These are phyloP conservation scores for Drosophila subobscura DNA, from an alignment of 1,140 invertebrate species.

Conservation along the genomic window DNA sequence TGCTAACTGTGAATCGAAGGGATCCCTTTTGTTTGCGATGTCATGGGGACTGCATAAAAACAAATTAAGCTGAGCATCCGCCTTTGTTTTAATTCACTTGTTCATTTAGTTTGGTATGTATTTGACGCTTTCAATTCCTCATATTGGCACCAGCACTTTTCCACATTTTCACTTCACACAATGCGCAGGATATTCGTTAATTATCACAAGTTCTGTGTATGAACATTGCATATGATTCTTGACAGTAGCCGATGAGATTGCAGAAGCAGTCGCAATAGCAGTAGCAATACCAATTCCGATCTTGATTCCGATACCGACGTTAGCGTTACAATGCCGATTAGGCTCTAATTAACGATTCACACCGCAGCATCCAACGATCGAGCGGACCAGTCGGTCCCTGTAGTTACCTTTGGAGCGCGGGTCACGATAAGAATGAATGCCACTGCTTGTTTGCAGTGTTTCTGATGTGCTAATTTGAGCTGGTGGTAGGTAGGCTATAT, in stretches of 20 bases:
- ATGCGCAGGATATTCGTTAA: not conserved
- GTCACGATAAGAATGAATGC: slow-evolving; percentile 36
- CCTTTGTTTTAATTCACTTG: slow-evolving; percentile 62
- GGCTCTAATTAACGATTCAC: not conserved
- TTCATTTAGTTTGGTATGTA: slow-evolving; percentile 48
- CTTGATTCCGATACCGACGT: not conserved
- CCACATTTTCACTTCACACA: slow-evolving; percentile 7
- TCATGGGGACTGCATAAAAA: not conserved
- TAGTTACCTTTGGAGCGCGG: slow-evolving; percentile 34
- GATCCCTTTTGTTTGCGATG: slow-evolving; percentile 12
- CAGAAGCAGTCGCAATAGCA: too few relatives aligned
- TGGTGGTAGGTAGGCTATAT: slow-evolving; percentile 12
- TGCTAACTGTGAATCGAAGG: slow-evolving; percentile 12
- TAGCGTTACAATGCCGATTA: too few relatives aligned
- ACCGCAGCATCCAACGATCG: slow-evolving; percentile 18
- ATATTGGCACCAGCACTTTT: slow-evolving; percentile 3
- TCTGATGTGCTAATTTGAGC: slow-evolving; percentile 3
- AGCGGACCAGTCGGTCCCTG: too few relatives aligned
- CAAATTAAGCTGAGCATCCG: slow-evolving; percentile 43
- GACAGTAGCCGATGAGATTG: too few relatives aligned
- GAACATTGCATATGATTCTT: not conserved
- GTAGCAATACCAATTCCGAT: not conserved
- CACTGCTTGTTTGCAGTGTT: slow-evolving; percentile 21
- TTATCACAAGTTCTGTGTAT: not conserved
- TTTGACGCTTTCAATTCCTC: slow-evolving; percentile 10